Percentiles rank a stretch among this genome's conserved stretches.
phyloP scores from a whole-genome alignment of 2,797 vertebrate genomes.

The Stomatorhinus walkeri region DNA sequence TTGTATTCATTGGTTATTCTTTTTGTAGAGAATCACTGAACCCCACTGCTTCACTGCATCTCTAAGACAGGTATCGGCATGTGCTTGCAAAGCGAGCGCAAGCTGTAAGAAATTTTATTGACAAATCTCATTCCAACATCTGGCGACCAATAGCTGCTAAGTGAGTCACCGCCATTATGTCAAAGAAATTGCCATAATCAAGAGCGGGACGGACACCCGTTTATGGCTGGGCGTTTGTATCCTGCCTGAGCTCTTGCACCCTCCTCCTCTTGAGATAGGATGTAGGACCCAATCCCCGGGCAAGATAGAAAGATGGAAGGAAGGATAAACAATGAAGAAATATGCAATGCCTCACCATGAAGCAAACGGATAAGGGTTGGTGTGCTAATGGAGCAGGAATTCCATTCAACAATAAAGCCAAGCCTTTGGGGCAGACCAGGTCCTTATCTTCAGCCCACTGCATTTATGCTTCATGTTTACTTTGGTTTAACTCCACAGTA shows the following conservation, averaged over 20 bases:
- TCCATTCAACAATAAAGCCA: background rate
- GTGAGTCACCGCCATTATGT: background rate
- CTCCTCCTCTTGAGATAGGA: background rate
- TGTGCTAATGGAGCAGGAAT: background rate
- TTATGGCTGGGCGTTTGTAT: background rate
- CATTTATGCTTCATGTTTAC: background rate
- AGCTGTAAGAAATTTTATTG: background rate
- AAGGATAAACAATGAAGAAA: background rate
- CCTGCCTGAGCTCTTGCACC: background rate
- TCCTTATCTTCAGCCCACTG: background rate
- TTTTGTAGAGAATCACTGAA: background rate
- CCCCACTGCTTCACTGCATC: background rate
- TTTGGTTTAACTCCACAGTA: background rate
- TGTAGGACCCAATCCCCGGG: background rate
- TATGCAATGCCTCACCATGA: background rate
- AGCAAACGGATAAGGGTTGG: background rate
- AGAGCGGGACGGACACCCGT: background rate
- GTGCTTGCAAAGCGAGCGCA: background rate
- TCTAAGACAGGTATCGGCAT: background rate
- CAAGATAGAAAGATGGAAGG: background rate
- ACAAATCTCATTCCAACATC: background rate
- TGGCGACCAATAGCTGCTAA: background rate
- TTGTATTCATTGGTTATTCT: background rate
- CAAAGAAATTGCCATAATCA: background rate
- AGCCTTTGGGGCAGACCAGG: background rate